Evolutionary conservation across 2,113 vertebrate genomes (phyloP).

Genomic region (Strigops habroptila): DNA sequence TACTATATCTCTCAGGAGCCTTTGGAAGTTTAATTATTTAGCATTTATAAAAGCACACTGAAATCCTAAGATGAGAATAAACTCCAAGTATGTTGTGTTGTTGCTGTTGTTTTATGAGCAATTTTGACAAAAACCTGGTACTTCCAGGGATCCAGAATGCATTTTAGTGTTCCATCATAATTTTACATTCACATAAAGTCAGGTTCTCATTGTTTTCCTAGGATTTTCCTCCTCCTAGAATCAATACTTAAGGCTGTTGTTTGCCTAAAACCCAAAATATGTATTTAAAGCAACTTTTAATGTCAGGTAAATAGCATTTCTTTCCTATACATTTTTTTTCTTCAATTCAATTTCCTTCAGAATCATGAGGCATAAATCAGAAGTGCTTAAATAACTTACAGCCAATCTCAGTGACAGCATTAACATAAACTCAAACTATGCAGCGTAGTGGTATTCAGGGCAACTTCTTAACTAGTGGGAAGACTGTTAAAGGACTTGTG

Average conservation of each 20-base stretch:
- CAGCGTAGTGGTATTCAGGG: not conserved
- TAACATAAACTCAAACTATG: not conserved
- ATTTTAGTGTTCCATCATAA: not conserved
- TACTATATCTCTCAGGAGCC: constrained; percentile 39
- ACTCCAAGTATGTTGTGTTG: not conserved
- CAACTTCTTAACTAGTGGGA: not conserved
- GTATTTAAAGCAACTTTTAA: not conserved
- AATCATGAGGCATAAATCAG: not conserved
- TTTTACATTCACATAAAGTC: not conserved
- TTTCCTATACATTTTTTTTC: not conserved
- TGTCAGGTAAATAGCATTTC: not conserved
- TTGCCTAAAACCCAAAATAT: not conserved
- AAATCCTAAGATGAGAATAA: constrained; percentile 17
- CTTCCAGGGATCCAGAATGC: not conserved
- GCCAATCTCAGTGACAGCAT: not conserved
- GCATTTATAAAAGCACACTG: constrained; percentile 19
- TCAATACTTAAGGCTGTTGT: not conserved
- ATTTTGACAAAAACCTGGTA: not conserved
- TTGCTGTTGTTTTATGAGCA: constrained; percentile 29
- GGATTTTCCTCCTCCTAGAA: not conserved
- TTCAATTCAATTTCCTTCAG: not conserved
- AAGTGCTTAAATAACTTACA: not conserved
- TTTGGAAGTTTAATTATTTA: constrained; percentile 58
- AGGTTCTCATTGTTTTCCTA: not conserved
- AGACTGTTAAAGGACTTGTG: not conserved